These are phyloP conservation scores for Arctocebus calabarensis DNA, from an alignment of 2,797 vertebrate species.

Conservation along the genomic window DNA sequence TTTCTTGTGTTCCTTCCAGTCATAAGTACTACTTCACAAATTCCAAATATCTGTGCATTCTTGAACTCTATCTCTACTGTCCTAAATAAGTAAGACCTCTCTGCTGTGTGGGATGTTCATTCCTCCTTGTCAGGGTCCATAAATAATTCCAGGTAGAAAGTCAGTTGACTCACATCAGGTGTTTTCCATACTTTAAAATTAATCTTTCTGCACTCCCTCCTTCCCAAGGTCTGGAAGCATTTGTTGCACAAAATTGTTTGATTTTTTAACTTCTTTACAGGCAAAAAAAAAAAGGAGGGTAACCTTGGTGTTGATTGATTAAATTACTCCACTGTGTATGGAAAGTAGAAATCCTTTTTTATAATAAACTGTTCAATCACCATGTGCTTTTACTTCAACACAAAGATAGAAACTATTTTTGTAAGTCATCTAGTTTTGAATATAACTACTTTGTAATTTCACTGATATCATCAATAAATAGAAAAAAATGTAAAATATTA, in stretches of 20 bases:
- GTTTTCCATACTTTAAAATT: background rate
- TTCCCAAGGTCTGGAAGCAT: background rate
- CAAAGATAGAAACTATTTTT: background rate
- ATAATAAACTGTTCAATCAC: background rate
- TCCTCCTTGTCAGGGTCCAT: background rate
- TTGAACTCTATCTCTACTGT: background rate
- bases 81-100: background rate
- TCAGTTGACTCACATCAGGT: background rate
- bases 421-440: background rate
- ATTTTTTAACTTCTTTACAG: background rate
- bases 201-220: background rate
- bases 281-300: background rate
- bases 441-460: background rate
- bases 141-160: background rate
- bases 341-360: background rate
- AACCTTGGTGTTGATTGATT: background rate
- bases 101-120: background rate
- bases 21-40: background rate
- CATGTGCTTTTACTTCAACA: background rate
- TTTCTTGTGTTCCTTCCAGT: background rate
- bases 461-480: background rate
- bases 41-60: background rate
- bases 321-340: background rate
- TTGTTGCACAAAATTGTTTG: background rate
- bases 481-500: background rate